A percentile compares a stretch with the other conserved stretches of the same genome.
phyloP scores from a whole-genome alignment of 2,113 vertebrate genomes.

The Pelodiscus sinensis region DNA sequence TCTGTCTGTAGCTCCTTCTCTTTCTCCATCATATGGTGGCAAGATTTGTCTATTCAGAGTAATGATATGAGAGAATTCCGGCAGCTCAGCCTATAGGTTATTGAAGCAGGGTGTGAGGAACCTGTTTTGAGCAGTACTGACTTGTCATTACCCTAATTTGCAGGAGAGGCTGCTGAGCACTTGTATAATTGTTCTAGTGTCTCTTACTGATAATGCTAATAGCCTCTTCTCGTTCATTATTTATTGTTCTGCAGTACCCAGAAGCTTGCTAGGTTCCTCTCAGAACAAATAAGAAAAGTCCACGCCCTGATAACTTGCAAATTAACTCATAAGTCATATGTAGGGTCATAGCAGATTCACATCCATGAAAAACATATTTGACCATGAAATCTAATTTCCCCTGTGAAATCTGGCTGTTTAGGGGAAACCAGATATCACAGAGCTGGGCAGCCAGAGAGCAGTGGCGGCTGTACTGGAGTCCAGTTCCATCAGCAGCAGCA shows the following conservation, averaged over 20 bases:
- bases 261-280: background rate
- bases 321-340: background rate
- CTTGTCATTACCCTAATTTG: background rate
- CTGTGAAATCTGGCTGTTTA: no score
- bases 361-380: no score
- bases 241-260: background rate
- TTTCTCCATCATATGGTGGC: background rate
- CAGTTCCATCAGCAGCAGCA: no score
- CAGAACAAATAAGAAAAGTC: background rate
- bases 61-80: fast-evolving
- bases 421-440: no score
- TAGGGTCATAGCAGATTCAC: no score
- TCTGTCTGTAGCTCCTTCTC: background rate
- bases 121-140: background rate
- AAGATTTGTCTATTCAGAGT: background rate
- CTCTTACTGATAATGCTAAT: background rate
- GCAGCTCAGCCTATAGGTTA: background rate
- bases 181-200: background rate
- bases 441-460: no score
- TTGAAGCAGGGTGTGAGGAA: background rate
- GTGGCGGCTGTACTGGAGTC: no score
- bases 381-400: no score
- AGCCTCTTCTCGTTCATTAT: conserved; percentile 6
- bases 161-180: fast-evolving
- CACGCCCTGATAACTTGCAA: background rate